Evolutionary conservation across 2,888 invertebrate species (phyloP), one percentile per base, ranked within the genome.

Genomic region (Physocephala rufipes): DNA sequence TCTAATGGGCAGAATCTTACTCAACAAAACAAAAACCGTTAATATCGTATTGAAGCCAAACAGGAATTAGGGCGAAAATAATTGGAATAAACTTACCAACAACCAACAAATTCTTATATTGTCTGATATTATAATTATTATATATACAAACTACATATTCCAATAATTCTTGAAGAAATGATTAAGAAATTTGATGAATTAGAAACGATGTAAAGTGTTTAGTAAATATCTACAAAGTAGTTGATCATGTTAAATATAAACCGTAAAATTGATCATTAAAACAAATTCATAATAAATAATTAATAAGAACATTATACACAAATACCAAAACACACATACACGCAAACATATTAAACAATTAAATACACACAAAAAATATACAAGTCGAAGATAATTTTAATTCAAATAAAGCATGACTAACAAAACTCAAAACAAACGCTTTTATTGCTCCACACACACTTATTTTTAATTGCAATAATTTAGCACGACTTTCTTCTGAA

Each of bases 311-410:
- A 24, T 49, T 61, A 13, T 36, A 28, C 2, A 30, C 51, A 28
- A 30, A 49, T 12, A n/a, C 7, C 49, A n/a, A 61, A n/a, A 68
- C 36, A 49, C 30, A 49, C 66, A 68, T 24, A 61, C 16, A 58
- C 24, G 9, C 30, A 26, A 43, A 67, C 59, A 67, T 16, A n/a
- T n/a, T n/a, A n/a, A n/a, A n/a, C n/a, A n/a, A n/a, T n/a, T n/a
- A 65, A 19, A 66, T 53, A 7, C 36, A 36, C 9, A 4, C 36
- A 36, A 36, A n/a, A n/a, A n/a, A 30, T 59, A 67, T 61, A 61
- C 51, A 67, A 67, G 59, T 61, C 62, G 68, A 61, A 68, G 62
- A 51, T 68, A 62, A 68, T 68, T 68, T 68, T 61, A 68, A 68
- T 68, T 68, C 68, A 61, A 68, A 62, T 68, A 68, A 68, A 68